A percentile compares a stretch with the other conserved stretches of the same genome.
Conservation (phyloP, 2,797 vertebrate species). For the Melanotaenia boesemani region DNA sequence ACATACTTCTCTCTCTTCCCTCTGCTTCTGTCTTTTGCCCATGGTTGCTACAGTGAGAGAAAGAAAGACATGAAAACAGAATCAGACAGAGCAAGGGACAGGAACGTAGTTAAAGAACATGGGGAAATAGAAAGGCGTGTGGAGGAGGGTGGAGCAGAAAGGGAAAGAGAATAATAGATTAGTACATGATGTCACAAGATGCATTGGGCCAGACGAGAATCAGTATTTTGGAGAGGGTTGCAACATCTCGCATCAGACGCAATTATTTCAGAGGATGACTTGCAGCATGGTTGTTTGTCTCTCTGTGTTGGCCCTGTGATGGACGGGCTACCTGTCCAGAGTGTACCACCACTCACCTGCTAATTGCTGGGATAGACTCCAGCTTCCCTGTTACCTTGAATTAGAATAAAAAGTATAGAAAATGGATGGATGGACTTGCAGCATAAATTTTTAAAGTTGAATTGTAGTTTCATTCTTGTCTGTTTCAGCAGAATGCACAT, state of each 20-base stretch:
- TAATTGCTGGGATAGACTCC: too few species aligned
- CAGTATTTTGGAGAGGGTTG: constrained; percentile 71
- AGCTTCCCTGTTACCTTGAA: too few species aligned
- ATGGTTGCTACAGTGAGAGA: constrained; percentile 72
- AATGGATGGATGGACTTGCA: constrained; percentile 50
- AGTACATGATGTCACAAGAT: constrained; percentile 74
- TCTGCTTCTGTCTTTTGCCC: constrained; percentile 74
- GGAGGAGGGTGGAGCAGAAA: constrained; percentile 66
- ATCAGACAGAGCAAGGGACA: constrained; percentile 50
- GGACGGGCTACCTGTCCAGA: too few species aligned
- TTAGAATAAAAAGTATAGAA: too few species aligned
- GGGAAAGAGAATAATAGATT: constrained; percentile 75
- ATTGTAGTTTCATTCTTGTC: constrained; percentile 32
- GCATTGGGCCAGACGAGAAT: constrained; percentile 72
- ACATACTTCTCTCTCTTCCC: constrained; percentile 75
- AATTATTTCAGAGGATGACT: constrained; percentile 70
- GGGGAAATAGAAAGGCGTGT: constrained; percentile 32
- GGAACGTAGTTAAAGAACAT: constrained; percentile 47
- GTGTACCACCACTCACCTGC: too few species aligned
- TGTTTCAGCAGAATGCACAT: constrained; percentile 22
- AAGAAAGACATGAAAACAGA: constrained; percentile 46
- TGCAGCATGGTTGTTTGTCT: constrained; percentile 35
- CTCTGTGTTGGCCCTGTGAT: too few species aligned
- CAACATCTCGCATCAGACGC: constrained; percentile 69
- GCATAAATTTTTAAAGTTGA: constrained; percentile 54